Percentiles rank a stretch among this genome's conserved stretches.
Conservation (phyloP, 2,113 vertebrate genomes). For the Paradoxurus hermaphroditus region DNA sequence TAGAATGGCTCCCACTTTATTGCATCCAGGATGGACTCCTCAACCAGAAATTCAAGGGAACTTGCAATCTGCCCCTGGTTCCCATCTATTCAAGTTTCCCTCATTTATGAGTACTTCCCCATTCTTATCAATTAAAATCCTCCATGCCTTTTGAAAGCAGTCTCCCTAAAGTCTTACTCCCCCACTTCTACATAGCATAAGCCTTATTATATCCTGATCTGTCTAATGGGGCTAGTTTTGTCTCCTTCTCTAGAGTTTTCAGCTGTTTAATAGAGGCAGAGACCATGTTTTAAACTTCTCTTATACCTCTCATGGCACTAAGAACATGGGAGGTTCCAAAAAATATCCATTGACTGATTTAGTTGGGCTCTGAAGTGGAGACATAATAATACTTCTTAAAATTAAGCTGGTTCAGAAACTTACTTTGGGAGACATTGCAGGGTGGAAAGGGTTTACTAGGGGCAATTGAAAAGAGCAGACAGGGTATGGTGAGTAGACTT, state of each 20-base stretch:
- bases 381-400: slow-evolving; percentile 34
- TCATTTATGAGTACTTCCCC: background rate
- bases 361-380: slow-evolving; percentile 16
- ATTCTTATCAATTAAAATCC: background rate
- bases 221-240: background rate
- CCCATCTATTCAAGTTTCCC: background rate
- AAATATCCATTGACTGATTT: background rate
- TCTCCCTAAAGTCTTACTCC: background rate
- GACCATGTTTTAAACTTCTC: background rate
- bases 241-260: slow-evolving; percentile 24
- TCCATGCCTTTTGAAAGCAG: background rate
- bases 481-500: background rate
- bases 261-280: background rate
- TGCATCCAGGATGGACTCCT: background rate
- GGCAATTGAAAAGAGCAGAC: background rate
- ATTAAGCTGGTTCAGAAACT: background rate
- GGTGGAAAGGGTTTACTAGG: background rate
- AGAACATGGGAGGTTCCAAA: background rate
- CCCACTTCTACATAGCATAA: background rate
- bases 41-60: slow-evolving; percentile 28
- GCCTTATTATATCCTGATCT: background rate
- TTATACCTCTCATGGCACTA: background rate
- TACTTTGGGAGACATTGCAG: slow-evolving; percentile 8
- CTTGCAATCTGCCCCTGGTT: background rate
- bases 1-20: background rate